phyloP scores from a whole-genome alignment of 1,140 invertebrate species.

The Calycopis cecrops region DNA sequence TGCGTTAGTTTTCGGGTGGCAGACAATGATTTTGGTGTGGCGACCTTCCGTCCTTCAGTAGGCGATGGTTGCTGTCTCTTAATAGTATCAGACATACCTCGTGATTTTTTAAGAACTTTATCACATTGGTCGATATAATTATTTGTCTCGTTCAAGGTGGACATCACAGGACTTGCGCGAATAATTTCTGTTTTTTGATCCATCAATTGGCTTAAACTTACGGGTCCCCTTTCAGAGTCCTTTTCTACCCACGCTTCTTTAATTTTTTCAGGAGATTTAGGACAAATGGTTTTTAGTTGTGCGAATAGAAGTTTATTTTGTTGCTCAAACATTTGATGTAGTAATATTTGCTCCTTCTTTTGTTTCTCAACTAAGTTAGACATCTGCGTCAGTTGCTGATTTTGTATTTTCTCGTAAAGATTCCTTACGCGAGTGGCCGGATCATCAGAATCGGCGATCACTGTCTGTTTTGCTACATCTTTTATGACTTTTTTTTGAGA shows the following conservation, averaged over 20 bases:
- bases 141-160: slow-evolving; percentile 54
- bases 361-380: slow-evolving; percentile 75
- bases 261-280: slow-evolving; percentile 49
- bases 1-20: slow-evolving; percentile 36
- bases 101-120: slow-evolving; percentile 52
- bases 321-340: slow-evolving; percentile 78
- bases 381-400: slow-evolving; percentile 78
- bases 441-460: slow-evolving; percentile 45
- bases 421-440: slow-evolving; percentile 53
- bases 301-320: slow-evolving; percentile 76
- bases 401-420: slow-evolving; percentile 75
- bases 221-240: slow-evolving; percentile 43
- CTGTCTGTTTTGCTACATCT: slow-evolving; percentile 22
- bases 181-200: slow-evolving; percentile 39
- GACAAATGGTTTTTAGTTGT: slow-evolving; percentile 74
- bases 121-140: slow-evolving; percentile 56
- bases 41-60: slow-evolving; percentile 22
- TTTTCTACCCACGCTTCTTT: slow-evolving; percentile 54
- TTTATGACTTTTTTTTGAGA: slow-evolving; percentile 22
- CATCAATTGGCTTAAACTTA: slow-evolving; percentile 62
- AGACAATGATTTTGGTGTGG: slow-evolving; percentile 28
- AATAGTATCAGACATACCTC: slow-evolving; percentile 50
- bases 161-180: slow-evolving; percentile 36
- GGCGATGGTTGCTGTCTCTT: slow-evolving; percentile 31
- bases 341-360: slow-evolving; percentile 74